Conservation (phyloP, 2,797 vertebrate species). For the Benthosema pterotum region DNA sequence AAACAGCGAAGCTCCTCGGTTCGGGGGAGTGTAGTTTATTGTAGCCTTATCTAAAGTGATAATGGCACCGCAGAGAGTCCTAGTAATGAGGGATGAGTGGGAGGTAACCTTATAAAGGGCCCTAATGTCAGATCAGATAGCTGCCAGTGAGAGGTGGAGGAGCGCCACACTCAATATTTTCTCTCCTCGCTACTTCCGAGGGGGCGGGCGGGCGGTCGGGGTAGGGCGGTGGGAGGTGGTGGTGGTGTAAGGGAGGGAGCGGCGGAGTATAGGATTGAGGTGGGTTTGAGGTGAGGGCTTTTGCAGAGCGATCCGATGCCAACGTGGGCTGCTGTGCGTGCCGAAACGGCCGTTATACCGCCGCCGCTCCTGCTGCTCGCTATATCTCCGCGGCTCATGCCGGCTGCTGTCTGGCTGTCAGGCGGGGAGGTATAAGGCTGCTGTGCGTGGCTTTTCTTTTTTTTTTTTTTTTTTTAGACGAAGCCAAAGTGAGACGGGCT, state of each 20-base stretch:
- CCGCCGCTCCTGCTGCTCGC: no score
- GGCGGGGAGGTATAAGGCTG: neutral
- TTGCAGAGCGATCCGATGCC: no score
- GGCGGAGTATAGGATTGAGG: conserved; percentile 2
- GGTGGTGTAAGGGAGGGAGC: no score
- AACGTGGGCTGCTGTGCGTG: conserved; percentile 14
- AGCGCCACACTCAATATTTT: conserved; percentile 28
- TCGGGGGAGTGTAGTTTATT: conserved; percentile 52
- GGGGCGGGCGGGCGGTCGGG: conserved; percentile 16
- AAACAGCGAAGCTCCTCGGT: conserved; percentile 41
- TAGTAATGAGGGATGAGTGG: conserved; percentile 58
- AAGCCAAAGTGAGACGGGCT: conserved; percentile 15
- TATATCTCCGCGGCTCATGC: no score
- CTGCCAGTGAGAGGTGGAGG: conserved; percentile 21
- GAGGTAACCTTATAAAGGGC: conserved; percentile 62
- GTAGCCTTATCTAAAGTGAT: conserved; percentile 61
- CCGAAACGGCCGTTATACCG: conserved; percentile 15
- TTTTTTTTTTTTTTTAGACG: no score
- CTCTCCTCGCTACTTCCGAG: conserved; percentile 8
- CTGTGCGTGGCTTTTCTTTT: no score
- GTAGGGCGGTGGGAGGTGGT: no score
- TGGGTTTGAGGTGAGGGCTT: neutral
- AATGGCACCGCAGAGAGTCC: conserved; percentile 54
- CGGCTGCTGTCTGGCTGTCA: conserved; percentile 17
- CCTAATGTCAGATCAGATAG: conserved; percentile 58